Conservation (phyloP, 2,888 invertebrate species). For the Drosophila infuscata region DNA sequence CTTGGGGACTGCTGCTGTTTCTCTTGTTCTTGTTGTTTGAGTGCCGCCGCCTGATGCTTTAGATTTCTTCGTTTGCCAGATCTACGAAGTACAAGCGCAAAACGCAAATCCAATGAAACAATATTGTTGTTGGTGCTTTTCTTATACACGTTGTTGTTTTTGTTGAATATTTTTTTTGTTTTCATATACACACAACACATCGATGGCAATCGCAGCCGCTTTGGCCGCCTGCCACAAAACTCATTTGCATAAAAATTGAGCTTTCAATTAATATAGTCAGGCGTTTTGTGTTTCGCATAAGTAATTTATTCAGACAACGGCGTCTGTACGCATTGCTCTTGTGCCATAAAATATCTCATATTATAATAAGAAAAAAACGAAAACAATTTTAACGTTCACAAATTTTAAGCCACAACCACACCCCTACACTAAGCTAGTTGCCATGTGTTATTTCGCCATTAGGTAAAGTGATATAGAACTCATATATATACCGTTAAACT, state of each 20-base stretch:
- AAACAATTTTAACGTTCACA: slow-evolving; percentile 42
- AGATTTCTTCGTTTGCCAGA: slow-evolving; percentile 43
- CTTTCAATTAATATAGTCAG: slow-evolving; percentile 58
- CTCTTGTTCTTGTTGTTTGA: slow-evolving; percentile 9
- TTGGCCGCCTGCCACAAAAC: slow-evolving; percentile 55
- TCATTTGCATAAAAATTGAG: slow-evolving; percentile 62
- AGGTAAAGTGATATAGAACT: background rate
- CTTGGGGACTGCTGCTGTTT: slow-evolving; percentile 26
- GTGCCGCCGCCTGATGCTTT: slow-evolving; percentile 26
- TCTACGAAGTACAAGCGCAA: slow-evolving; percentile 53
- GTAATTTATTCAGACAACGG: slow-evolving; percentile 47
- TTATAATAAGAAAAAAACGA: background rate
- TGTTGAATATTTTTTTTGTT: slow-evolving; percentile 30
- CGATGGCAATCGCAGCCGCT: slow-evolving; percentile 23
- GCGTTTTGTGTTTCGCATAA: slow-evolving; percentile 58
- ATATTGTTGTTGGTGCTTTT: slow-evolving; percentile 25
- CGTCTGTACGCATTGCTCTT: slow-evolving; percentile 37
- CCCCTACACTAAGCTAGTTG: slow-evolving; percentile 35
- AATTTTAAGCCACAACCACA: slow-evolving; percentile 49
- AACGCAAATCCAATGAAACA: slow-evolving; percentile 41
- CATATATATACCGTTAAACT: slow-evolving; percentile 38
- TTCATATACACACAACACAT: slow-evolving; percentile 47
- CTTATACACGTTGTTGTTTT: slow-evolving; percentile 17
- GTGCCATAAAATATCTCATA: slow-evolving; percentile 18
- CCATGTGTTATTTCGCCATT: slow-evolving; percentile 13